These are phyloP conservation scores for Camelus dromedarius DNA, from an alignment of 2,113 vertebrate species.

Conservation along the genomic window DNA sequence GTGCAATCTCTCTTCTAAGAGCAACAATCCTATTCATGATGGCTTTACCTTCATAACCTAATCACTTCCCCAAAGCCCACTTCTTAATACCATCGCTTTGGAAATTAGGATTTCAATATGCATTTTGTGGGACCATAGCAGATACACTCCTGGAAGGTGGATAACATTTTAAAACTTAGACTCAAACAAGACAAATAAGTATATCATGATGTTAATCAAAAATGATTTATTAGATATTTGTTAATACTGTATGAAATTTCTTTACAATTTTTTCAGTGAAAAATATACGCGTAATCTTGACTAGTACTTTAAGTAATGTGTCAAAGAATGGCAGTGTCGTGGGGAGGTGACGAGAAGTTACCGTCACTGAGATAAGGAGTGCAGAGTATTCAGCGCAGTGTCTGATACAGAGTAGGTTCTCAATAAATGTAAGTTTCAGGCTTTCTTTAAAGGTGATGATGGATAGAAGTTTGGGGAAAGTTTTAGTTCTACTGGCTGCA, in stretches of 20 bases:
- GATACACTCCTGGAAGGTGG: neutral
- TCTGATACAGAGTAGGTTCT: neutral
- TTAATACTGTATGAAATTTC: neutral
- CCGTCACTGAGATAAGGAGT: neutral
- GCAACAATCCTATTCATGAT: too few relatives aligned
- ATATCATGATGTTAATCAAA: neutral
- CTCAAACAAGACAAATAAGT: neutral
- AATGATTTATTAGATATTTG: neutral
- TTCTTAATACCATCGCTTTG: neutral
- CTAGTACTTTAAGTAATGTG: neutral
- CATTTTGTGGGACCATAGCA: neutral
- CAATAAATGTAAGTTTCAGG: neutral
- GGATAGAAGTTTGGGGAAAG: neutral
- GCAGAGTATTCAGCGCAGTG: accelerated
- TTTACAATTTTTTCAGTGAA: neutral
- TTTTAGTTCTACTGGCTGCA: neutral
- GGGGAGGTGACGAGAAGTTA: neutral
- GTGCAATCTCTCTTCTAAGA: neutral
- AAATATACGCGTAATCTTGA: neutral
- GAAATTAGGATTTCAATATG: neutral
- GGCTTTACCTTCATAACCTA: too few relatives aligned
- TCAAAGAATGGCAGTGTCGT: neutral
- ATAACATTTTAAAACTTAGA: neutral
- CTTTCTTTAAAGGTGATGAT: neutral
- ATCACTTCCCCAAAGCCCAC: neutral